Base-by-base conservation (phyloP, 1,140 invertebrate genomes). In the Trachymyrmex septentrionalis region DNA sequence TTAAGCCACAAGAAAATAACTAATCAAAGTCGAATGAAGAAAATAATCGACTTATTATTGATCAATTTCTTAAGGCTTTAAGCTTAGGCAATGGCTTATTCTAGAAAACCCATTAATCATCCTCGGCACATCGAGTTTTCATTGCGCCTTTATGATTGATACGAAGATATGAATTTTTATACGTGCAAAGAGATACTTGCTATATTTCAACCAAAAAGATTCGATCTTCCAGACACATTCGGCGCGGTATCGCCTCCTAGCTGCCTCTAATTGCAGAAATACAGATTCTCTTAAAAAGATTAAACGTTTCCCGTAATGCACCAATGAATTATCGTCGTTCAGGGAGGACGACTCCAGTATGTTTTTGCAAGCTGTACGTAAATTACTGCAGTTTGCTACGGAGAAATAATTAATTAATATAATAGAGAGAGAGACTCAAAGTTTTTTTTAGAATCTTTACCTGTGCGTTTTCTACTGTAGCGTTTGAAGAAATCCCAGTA, bases 401-500 rank as follows among this genome's bases (percentile, higher is more conserved):
- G 16, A 71, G 0, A 53, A 84, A 27, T 27, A 57, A 44, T 44
- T 44, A 66, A 69, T 71, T 21, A n/a, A 21, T 75, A 21, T 14
- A 44, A 71, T 48, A 71, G n/a, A n/a, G n/a, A n/a, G n/a, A n/a
- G n/a, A n/a, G 14, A 3, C 2, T 30, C 59, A 55, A 81, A 81
- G 0, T 9, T 71, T 81, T 81, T 10, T 78, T 66, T 12, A 30
- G 1, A 34, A 19, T 57, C 10, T 55, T 82, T 48, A 87, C 69
- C 55, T 21, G 10, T 48, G n/a, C 12, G 34, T 27, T n/a, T 69
- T 14, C 21, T 88, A 19, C 9, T 48, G 10, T 89, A 89, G 6
- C 87, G 87, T 44, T 27, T 16, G 75, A 34, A 90, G 75, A 94
- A 94, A 38, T 93, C 91, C 44, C 89, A 66, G 71, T 93, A 93